These are phyloP conservation scores for Eumaeus atala DNA, from an alignment of 1,140 invertebrate genomes.

Conservation along the genomic window DNA sequence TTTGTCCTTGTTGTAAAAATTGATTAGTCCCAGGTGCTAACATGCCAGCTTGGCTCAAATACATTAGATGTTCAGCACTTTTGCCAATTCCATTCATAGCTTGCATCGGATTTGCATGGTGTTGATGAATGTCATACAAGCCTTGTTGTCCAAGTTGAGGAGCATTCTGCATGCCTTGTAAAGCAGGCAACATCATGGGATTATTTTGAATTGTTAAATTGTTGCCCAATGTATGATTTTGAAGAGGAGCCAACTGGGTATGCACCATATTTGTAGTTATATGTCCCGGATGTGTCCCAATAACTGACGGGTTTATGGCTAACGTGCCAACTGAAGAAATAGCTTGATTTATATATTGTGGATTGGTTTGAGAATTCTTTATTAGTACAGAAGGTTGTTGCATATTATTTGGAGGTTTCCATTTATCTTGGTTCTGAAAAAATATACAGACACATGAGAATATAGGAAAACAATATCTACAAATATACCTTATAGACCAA, in stretches of 20 bases:
- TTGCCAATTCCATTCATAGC: slow-evolving; percentile 76
- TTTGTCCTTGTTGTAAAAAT: slow-evolving; percentile 77
- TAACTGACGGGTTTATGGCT: slow-evolving; percentile 78
- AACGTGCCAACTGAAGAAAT: slow-evolving; percentile 74
- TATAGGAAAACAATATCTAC: no score
- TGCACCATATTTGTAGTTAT: slow-evolving; percentile 70
- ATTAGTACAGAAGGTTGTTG: slow-evolving; percentile 53
- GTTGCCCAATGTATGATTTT: slow-evolving; percentile 60
- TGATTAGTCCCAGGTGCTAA: slow-evolving; percentile 78
- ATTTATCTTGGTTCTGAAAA: slow-evolving; percentile 83
- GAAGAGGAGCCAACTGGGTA: slow-evolving; percentile 65
- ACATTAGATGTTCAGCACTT: slow-evolving; percentile 79
- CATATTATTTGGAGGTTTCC: slow-evolving; percentile 75
- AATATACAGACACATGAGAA: slow-evolving; percentile 22
- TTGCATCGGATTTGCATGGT: slow-evolving; percentile 69
- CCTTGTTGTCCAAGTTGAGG: slow-evolving; percentile 66
- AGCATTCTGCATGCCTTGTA: slow-evolving; percentile 64
- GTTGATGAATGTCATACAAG: slow-evolving; percentile 75
- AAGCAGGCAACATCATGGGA: slow-evolving; percentile 61
- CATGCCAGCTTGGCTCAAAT: slow-evolving; percentile 79
- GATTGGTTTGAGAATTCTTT: slow-evolving; percentile 75
- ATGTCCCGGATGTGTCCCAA: slow-evolving; percentile 64
- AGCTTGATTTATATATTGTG: slow-evolving; percentile 73
- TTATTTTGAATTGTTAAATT: slow-evolving; percentile 60
- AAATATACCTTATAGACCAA: no score